Evolutionary conservation across 2,888 invertebrate genomes (phyloP), one percentile per base, ranked within the genome.

Genomic region (Drosophila buzzatii): DNA sequence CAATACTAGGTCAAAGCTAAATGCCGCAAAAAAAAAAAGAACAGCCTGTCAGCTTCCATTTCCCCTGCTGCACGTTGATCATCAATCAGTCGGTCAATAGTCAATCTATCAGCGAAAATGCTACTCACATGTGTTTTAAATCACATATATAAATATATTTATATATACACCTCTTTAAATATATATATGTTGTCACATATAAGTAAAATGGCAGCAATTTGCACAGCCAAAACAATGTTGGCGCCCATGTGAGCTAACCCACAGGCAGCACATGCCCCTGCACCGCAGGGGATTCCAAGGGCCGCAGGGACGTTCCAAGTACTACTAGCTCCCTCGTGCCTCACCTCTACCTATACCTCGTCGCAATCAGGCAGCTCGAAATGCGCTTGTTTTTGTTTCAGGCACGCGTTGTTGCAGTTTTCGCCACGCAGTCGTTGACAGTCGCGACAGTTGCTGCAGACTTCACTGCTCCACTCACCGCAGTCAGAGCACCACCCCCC

Each of bases 391-490:
- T 70, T 68, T 66, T 65, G 60, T 33, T 41, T 41, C 39, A n/a
- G 53, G 49, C 33, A n/a, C 45, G 45, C 51, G 55, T 42, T 64
- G 67, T 52, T 70, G 58, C 66, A 64, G 70, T 45, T 71, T 51
- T 35, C 45, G 49, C 42, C 47, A 73, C 35, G 55, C 74, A 66
- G 45, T 57, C 63, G 73, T 55, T 82, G 85, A 78, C 85, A 81
- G 73, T 68, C 82, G 85, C 79, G 76, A 79, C 76, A 72, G 61
- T 67, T 71, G 56, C 45, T 27, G 35, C 61, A 47, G 73, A 42
- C 20, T 18, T 62, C 63, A 20, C 37, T 47, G 45, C 16, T 45
- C 45, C 45, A 3, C 37, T 20, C 6, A 9, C 39, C 42, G n/a
- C 10, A 6, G 8, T 9, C 23, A 9, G 23, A 27, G 3, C 23